Conservation (phyloP, 2,888 invertebrate species). For the Dryobota labecula region DNA sequence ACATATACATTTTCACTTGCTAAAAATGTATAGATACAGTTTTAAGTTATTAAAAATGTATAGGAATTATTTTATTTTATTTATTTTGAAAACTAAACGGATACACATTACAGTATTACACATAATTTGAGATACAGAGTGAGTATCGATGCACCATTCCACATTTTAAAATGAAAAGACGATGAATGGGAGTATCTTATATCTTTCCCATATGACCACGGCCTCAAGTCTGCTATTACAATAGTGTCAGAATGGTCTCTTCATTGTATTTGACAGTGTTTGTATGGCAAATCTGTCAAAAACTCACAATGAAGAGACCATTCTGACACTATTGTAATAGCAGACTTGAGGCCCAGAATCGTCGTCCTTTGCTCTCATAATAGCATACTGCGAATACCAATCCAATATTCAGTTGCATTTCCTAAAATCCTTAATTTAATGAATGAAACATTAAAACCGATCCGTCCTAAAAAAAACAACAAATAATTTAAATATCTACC, state of each 20-base stretch:
- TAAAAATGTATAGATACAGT: neutral
- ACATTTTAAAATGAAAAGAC: neutral
- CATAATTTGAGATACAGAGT: neutral
- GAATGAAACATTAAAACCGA: neutral
- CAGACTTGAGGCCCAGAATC: too few relatives aligned
- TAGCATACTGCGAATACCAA: neutral
- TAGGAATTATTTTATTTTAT: neutral
- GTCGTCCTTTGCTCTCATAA: neutral
- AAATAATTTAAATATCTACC: conserved; percentile 7
- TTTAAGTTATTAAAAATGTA: neutral
- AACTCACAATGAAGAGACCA: too few relatives aligned
- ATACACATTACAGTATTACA: neutral
- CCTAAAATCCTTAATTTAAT: neutral
- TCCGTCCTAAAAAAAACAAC: conserved; percentile 5
- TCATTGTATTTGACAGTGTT: too few relatives aligned
- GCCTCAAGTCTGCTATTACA: too few relatives aligned
- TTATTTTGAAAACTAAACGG: neutral
- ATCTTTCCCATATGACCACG: neutral
- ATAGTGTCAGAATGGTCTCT: too few relatives aligned
- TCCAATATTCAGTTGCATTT: neutral
- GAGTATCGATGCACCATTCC: neutral
- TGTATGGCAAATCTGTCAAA: too few relatives aligned
- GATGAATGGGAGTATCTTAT: neutral
- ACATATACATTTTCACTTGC: neutral
- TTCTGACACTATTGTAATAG: too few relatives aligned